Conservation (phyloP, 2,113 vertebrate species). For the Nothoprocta perdicaria region DNA sequence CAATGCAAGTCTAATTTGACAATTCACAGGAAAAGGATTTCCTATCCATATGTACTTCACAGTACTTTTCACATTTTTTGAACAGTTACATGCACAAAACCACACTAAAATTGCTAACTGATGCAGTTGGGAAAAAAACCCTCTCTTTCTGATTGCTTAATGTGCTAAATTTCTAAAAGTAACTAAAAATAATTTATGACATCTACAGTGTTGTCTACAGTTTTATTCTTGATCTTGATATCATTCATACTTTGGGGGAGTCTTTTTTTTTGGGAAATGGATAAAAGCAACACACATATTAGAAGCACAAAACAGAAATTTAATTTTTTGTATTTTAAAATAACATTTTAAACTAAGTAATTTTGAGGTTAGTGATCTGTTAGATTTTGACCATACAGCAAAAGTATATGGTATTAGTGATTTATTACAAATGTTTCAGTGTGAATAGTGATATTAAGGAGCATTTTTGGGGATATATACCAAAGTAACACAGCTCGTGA, state of each 20-base stretch:
- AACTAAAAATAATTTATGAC: conserved; percentile 59
- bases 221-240: not conserved
- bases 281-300: not conserved
- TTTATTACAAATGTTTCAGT: conserved; percentile 55
- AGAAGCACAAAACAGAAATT: not conserved
- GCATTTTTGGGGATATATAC: not conserved
- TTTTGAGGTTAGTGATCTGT: too few species aligned
- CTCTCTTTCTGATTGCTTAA: conserved; percentile 38
- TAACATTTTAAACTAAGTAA: not conserved
- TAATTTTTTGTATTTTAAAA: not conserved
- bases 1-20: conserved; percentile 41
- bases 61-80: not conserved
- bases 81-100: not conserved
- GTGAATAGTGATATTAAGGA: conserved; percentile 49
- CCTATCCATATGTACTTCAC: conserved; percentile 24
- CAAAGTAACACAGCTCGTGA: too few species aligned
- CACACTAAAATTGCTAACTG: not conserved
- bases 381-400: not conserved
- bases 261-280: not conserved
- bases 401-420: conserved; percentile 44
- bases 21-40: conserved; percentile 65
- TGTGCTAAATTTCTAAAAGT: conserved; percentile 56
- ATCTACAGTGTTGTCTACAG: not conserved
- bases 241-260: not conserved
- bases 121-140: conserved; percentile 44